Base-by-base conservation (phyloP, 2,797 vertebrate genomes). In the Lagorchestes hirsutus region DNA sequence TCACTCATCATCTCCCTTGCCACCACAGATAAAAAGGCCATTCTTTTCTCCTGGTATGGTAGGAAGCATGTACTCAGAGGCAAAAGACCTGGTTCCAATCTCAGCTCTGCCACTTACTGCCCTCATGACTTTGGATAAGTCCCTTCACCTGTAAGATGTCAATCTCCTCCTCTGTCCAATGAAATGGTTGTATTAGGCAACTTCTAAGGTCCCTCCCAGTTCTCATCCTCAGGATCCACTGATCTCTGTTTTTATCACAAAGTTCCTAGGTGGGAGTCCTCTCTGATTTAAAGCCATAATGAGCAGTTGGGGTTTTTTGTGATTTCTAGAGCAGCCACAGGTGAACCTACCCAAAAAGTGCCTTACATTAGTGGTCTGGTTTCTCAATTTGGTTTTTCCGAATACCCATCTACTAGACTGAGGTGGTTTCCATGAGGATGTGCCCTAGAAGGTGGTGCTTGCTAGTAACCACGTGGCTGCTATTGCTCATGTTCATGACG, bases 381-480 rank as follows among this genome's bases (percentile, higher is more conserved):
- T 67, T 94, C 92, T 91, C 52, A 52, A 52, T 34, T 34, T 34
- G 0, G 27, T 93, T 67, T 94, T 91, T 91, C 92, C 94, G 13
- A 24, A 91, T 31, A 14, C 62, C 90, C 28, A 28, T 74, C 54
- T 46, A n/a, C 46, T 12, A 95, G 46, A 54, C 27, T 27, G 67
- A 95, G 74, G 62, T 91, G 90, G 29, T 55, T 34, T 90, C 29
- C 54, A 34, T 91, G 54, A 54, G 90, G 29, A 5, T 55, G 90
- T 93, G 93, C 96, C 50, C 14, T 54, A 29, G 90, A 91, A 91
- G 50, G 18, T 93, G 57, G 92, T 40, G 93, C 92, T 92, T 93
- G 40, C 58, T 55, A 40, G 29, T 58, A 93, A 90, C 96, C 3
- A n/a, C 91, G 52, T 97, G 97, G 96, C 97, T 92, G 95, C 94